Evolutionary conservation across 1,140 invertebrate genomes (phyloP), one percentile per base, ranked within the genome.

Genomic region (Papilio machaon): DNA sequence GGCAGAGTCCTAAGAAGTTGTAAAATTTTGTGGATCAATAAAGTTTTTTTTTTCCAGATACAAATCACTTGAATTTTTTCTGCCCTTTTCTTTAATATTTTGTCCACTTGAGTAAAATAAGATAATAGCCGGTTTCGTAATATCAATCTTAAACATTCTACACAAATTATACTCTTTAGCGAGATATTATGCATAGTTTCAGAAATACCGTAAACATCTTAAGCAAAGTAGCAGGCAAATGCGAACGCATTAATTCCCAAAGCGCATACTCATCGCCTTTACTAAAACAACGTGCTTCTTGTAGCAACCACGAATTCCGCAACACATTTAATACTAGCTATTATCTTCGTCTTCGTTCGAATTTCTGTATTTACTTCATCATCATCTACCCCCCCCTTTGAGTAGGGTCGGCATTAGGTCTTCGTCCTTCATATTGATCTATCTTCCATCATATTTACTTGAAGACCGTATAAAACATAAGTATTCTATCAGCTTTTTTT

Each of bases 151-250:
- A 70, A 70, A 13, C 2, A 35, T 70, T 70, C 30, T 6, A 54
- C 52, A 64, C 8, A 38, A 13, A 70, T 17, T 7, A 35, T 35
- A 17, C 13, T 8, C 19, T 9, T 38, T 15, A 11, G 13, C 13
- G 64, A 13, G 64, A 15, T 70, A 54, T 3, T 54, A 38, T 35
- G 23, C 60, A 64, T 35, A 38, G 13, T 30, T 70, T 38, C 11
- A 70, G 64, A 35, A 70, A 70, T 70, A 70, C 64, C 64, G 64
- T 70, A 70, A 70, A 70, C 64, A 70, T 70, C 64, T 70, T 70
- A 70, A 70, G 64, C 64, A 35, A 70, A 70, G 64, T 35, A 38
- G 64, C 30, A 6, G 3, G 64, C 13, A 70, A 70, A 70, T 70
- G 64, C 30, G 23, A 70, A 35, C 64, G 11, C 30, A 70, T 70